phyloP scores from a whole-genome alignment of 1,140 invertebrate species.

The Eriosoma lanigerum region DNA sequence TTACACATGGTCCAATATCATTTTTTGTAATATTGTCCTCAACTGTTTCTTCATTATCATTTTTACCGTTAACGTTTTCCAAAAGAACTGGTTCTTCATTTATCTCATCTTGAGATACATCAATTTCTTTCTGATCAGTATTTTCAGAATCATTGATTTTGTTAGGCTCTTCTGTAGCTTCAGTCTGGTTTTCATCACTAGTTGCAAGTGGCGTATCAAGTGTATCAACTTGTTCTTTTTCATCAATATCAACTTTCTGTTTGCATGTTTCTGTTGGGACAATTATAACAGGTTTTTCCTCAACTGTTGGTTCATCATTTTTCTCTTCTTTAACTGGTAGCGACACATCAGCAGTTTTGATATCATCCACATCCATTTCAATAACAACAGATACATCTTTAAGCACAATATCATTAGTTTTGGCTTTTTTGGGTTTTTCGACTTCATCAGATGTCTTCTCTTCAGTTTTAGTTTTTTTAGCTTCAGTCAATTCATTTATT shows the following conservation, averaged over 20 bases:
- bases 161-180: neutral
- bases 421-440: neutral
- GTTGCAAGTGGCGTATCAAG: no score
- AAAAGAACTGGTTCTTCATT: neutral
- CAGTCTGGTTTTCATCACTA: neutral
- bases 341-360: neutral
- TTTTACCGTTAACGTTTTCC: neutral
- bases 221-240: neutral
- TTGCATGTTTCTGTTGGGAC: neutral
- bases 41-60: neutral
- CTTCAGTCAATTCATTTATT: neutral
- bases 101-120: neutral
- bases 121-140: neutral
- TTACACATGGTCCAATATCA: neutral
- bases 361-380: neutral
- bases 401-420: neutral
- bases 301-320: neutral
- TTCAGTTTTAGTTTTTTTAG: slow-evolving; percentile 30
- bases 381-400: neutral
- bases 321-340: neutral
- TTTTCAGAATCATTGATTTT: neutral
- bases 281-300: neutral
- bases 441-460: neutral
- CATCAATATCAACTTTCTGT: neutral
- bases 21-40: neutral